Conservation (phyloP, 2,888 invertebrate species). For the Mystacides longicornis region DNA sequence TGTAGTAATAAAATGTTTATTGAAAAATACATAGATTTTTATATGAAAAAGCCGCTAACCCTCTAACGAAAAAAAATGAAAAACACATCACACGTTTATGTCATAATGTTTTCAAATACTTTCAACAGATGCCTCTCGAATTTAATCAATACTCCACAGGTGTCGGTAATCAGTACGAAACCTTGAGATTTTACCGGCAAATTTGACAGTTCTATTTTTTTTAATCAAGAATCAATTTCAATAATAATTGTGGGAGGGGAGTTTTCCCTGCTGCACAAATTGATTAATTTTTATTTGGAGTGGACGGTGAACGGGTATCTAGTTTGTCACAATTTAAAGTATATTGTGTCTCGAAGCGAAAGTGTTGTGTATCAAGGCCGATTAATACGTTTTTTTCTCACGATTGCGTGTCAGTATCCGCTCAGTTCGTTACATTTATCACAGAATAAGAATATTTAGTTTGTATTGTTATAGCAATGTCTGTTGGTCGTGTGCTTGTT, state of each 20-base stretch:
- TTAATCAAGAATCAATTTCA: no score
- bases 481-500: conserved; percentile 69
- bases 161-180: background rate
- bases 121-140: no score
- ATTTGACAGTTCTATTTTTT: conserved; percentile 1
- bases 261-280: background rate
- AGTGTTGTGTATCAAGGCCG: conserved; percentile 15
- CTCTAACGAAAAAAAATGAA: no score
- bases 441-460: no score
- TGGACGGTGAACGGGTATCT: background rate
- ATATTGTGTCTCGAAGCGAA: conserved; percentile 14
- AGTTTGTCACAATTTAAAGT: background rate
- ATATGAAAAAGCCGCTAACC: no score
- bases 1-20: no score
- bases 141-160: conserved; percentile 1
- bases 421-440: background rate
- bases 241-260: no score
- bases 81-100: no score
- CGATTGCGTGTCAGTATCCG: background rate
- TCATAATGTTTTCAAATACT: background rate
- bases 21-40: no score
- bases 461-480: conserved; percentile 34
- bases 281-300: background rate
- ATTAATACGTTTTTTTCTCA: background rate
- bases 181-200: background rate